Base-by-base conservation (phyloP, 2,113 vertebrate genomes). In the Lontra canadensis region DNA sequence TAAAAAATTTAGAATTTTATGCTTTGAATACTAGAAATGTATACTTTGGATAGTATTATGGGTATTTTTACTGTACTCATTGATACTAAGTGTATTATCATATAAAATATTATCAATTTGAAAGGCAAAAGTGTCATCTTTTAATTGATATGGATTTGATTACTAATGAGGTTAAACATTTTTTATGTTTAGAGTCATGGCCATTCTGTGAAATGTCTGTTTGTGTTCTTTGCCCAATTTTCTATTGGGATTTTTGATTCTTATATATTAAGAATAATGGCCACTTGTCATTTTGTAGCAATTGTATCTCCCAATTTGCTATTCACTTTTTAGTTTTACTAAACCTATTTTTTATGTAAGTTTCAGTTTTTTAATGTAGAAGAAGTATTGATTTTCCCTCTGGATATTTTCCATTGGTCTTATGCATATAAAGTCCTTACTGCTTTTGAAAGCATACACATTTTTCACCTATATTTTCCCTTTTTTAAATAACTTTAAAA, bases 351-450 rank as follows among this genome's bases (percentile, higher is more conserved):
- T 39, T 85, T 61, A 67, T 79, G 57, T 85, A n/a, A 61, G 44
- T 44, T 76, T 93, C 57, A 57, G 52, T 55, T 57, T 71, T 90
- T 47, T 78, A 34, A 49, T 29, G 26, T 36, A 29, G 81, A 21
- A 25, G 59, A 76, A 69, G 15, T 86, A 83, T 93, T 81, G 57
- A 49, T 87, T 93, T 95, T 69, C 7, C 7, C 42, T 82, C 90
- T 86, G 73, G 52, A 80, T 49, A 36, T 76, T 92, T 90, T 7
- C 63, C 17, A 82, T 89, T 71, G n/a, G 17, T 44, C 94, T 97
- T 90, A 42, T 94, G 80, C n/a, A 81, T 81, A 96, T 85, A 26
- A 95, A 92, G 21, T 26, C 55, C 42, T 83, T 78, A 87, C 39
- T 80, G 42, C 31, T 89, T 92, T 82, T 67, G 61, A 88, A 96